These are phyloP conservation scores for Syngnathus floridae DNA, from an alignment of 2,113 vertebrate genomes.

Conservation along the genomic window DNA sequence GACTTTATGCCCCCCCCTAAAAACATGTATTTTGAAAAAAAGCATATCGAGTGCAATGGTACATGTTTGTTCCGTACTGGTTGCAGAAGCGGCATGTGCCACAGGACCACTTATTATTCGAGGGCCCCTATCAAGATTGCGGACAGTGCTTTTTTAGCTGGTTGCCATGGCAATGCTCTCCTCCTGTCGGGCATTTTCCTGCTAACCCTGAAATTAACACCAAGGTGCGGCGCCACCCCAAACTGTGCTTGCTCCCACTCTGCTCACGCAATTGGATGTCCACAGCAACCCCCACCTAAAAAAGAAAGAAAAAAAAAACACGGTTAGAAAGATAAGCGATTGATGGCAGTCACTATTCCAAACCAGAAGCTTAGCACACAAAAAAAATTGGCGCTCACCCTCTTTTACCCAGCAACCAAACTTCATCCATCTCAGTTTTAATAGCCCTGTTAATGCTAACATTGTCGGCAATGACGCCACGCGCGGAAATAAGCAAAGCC, in stretches of 20 bases:
- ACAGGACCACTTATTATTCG: conserved; percentile 49
- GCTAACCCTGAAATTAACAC: conserved; percentile 76
- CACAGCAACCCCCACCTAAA: conserved; percentile 8
- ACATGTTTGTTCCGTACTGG: background rate
- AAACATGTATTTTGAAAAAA: conserved; percentile 12
- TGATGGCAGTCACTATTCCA: conserved; percentile 5
- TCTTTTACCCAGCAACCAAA: conserved; percentile 30
- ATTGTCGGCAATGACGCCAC: conserved; percentile 56
- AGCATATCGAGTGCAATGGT: conserved; percentile 41
- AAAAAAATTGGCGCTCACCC: background rate
- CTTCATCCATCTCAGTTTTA: conserved; percentile 59
- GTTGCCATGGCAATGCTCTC: conserved; percentile 67
- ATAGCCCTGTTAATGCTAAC: conserved; percentile 62
- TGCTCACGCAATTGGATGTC: conserved; percentile 45
- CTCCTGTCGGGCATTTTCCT: conserved; percentile 62
- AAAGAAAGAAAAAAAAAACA: conserved; percentile 21
- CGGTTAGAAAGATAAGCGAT: conserved; percentile 61
- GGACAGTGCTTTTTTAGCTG: conserved; percentile 60
- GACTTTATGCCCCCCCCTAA: conserved; percentile 57
- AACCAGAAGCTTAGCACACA: conserved; percentile 4
- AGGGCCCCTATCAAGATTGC: conserved; percentile 58
- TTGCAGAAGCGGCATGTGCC: conserved; percentile 28
- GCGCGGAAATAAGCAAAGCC: conserved; percentile 57
- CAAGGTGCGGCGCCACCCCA: conserved; percentile 70
- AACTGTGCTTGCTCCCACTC: conserved; percentile 55